phyloP scores from a whole-genome alignment of 1,140 invertebrate species.

The Orchesella cincta region DNA sequence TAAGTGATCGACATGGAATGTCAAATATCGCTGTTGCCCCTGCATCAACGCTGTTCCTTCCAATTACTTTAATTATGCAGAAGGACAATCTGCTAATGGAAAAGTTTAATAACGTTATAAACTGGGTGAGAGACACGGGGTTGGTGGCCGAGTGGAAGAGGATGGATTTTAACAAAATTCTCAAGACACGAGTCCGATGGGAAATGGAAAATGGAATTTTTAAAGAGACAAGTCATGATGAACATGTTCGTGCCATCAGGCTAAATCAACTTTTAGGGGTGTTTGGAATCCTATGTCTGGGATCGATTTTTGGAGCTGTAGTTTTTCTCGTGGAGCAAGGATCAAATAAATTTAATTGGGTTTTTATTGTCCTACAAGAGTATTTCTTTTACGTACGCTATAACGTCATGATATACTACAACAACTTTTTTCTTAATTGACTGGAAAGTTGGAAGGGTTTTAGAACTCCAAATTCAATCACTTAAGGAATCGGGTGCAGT shows the following conservation, averaged over 20 bases:
- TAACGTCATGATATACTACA: too few species aligned
- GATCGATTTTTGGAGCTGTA: neutral
- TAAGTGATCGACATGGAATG: neutral
- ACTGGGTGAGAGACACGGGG: neutral
- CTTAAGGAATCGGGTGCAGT: too few species aligned
- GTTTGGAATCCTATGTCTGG: neutral
- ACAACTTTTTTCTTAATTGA: too few species aligned
- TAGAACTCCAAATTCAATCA: too few species aligned
- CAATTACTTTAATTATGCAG: neutral
- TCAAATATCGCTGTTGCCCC: neutral
- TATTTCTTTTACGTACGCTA: too few species aligned
- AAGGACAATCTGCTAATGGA: neutral
- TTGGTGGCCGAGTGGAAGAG: neutral
- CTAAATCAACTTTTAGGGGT: neutral
- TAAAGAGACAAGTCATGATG: neutral
- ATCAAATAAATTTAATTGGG: too few species aligned
- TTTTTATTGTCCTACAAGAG: too few species aligned
- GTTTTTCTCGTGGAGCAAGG: too few species aligned
- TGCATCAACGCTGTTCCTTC: neutral
- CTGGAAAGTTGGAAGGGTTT: too few species aligned
- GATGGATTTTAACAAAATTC: neutral
- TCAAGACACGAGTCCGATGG: neutral
- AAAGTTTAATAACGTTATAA: neutral
- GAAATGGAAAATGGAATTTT: neutral
- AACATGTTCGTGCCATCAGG: neutral